These are phyloP conservation scores for Phasia obesa DNA, from an alignment of 2,888 invertebrate genomes.

Conservation along the genomic window DNA sequence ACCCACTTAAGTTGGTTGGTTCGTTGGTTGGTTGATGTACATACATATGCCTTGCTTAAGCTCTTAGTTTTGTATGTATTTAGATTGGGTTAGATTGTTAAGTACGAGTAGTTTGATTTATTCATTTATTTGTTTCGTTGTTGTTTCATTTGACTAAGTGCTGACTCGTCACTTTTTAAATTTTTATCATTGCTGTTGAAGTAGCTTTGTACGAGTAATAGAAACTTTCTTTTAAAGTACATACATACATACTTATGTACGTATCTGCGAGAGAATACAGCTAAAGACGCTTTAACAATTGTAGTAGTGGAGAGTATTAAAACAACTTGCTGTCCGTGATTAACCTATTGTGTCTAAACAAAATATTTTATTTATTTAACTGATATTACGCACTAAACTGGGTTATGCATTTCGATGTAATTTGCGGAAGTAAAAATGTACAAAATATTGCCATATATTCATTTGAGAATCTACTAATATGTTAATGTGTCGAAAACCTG, in stretches of 20 bases:
- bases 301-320: no score
- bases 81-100: slow-evolving; percentile 35
- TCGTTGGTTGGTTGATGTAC: slow-evolving; percentile 28
- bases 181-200: slow-evolving; percentile 13
- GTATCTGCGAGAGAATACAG: not conserved
- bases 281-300: no score
- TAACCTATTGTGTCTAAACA: no score
- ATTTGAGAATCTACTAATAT: no score
- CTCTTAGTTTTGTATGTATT: slow-evolving; percentile 18
- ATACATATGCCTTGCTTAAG: slow-evolving; percentile 24
- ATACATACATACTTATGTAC: not conserved
- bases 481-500: no score
- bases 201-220: not conserved
- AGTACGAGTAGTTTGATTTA: slow-evolving; percentile 27
- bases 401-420: no score
- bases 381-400: no score
- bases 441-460: no score
- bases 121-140: slow-evolving; percentile 50
- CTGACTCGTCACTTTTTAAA: slow-evolving; percentile 57
- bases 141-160: slow-evolving; percentile 41
- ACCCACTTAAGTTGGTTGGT: slow-evolving; percentile 57
- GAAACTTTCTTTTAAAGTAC: not conserved
- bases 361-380: no score
- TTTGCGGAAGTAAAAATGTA: no score
- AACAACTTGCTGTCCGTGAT: no score